Conservation (phyloP, 2,797 vertebrate species). For the Myripristis murdjan region DNA sequence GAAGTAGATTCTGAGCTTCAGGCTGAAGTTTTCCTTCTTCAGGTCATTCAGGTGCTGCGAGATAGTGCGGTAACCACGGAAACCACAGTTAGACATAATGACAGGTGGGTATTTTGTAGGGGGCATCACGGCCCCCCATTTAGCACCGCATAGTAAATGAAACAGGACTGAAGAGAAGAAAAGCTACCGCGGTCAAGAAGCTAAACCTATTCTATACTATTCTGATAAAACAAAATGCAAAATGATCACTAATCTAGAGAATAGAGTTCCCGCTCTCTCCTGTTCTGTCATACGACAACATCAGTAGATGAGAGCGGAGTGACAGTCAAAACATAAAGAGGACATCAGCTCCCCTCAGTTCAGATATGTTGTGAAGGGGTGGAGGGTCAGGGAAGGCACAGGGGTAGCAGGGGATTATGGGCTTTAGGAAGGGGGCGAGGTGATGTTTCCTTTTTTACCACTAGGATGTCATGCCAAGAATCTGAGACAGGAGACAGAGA, state of each 20-base stretch:
- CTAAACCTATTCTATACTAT: not conserved
- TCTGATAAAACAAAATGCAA: not conserved
- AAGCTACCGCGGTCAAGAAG: not conserved
- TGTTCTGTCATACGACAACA: conserved; percentile 31
- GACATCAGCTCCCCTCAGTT: conserved; percentile 10
- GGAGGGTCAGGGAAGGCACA: conserved; percentile 45
- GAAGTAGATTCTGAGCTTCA: conserved; percentile 98
- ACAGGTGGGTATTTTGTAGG: conserved; percentile 3
- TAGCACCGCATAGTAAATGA: conserved; percentile 8
- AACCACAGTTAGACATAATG: conserved; percentile 91
- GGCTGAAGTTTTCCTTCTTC: conserved; percentile 99
- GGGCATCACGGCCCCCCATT: conserved; percentile 61
- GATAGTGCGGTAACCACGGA: conserved; percentile 93
- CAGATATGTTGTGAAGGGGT: conserved; percentile 28
- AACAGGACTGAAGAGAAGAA: conserved; percentile 27
- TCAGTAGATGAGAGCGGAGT: conserved; percentile 23
- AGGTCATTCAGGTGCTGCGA: conserved; percentile 98
- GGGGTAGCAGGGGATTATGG: conserved; percentile 41
- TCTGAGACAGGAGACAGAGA: conserved; percentile 74
- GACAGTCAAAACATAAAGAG: conserved; percentile 36
- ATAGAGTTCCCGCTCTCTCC: conserved; percentile 20
- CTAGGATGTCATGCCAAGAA: conserved; percentile 88
- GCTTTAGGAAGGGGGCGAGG: conserved; percentile 21
- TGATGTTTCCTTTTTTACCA: conserved; percentile 74
- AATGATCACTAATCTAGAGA: not conserved